Percentiles rank a stretch among this genome's conserved stretches.
Evolutionary conservation across 2,113 vertebrate species (phyloP).

Genomic region (Brachyhypopomus gauderio): DNA sequence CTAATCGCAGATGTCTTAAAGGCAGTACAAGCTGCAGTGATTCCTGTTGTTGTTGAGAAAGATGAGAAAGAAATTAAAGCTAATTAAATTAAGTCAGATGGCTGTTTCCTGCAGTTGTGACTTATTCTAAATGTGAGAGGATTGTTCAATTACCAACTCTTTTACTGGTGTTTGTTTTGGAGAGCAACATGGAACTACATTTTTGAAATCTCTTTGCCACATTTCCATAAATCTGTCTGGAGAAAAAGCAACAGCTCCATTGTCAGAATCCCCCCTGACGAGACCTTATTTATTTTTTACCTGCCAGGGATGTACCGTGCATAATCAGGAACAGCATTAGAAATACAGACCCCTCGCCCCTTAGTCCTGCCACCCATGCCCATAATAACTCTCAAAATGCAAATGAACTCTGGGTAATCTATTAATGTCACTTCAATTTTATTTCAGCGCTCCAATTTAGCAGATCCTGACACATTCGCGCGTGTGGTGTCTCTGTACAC

Average conservation of each 20-base stretch:
- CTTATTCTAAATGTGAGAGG: constrained; percentile 17
- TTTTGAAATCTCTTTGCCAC: neutral
- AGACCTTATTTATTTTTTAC: constrained; percentile 70
- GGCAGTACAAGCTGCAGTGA: neutral
- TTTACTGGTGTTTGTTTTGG: constrained; percentile 9
- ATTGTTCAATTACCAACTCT: constrained; percentile 23
- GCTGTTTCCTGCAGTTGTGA: neutral
- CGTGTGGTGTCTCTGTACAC: constrained; percentile 55
- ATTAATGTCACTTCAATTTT: constrained; percentile 78
- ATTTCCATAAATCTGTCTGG: constrained; percentile 46
- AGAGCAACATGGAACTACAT: constrained; percentile 6
- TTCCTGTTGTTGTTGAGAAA: neutral
- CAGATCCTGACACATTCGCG: constrained; percentile 70
- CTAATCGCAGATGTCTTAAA: constrained; percentile 1
- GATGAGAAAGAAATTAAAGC: neutral
- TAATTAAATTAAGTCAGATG: neutral
- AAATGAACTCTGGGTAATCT: constrained; percentile 78
- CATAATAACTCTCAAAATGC: constrained; percentile 74
- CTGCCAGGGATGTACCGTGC: constrained; percentile 66
- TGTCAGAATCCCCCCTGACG: constrained; percentile 67
- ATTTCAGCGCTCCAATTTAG: constrained; percentile 73
- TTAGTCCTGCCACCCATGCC: constrained; percentile 65
- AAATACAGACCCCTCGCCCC: constrained; percentile 62
- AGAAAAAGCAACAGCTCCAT: constrained; percentile 62
- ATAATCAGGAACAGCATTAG: constrained; percentile 77